These are phyloP conservation scores for Denticeps clupeoides DNA, from an alignment of 2,797 vertebrate species.

Conservation along the genomic window DNA sequence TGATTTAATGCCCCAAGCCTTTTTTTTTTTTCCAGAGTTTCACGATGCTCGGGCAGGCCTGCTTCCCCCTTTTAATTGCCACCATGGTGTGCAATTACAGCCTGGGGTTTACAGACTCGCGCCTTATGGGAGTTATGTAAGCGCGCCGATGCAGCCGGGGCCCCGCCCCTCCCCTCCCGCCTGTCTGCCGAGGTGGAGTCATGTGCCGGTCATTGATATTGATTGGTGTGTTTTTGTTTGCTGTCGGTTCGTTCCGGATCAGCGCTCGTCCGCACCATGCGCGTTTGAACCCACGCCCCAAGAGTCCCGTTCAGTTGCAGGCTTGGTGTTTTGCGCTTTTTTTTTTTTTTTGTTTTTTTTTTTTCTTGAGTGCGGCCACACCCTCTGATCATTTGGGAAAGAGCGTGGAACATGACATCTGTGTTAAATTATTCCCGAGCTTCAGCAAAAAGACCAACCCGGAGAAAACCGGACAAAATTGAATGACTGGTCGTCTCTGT, in stretches of 20 bases:
- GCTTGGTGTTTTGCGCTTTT: too few relatives aligned
- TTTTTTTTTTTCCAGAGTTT: conserved; percentile 30
- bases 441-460: conserved; percentile 18
- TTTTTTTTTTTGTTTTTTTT: neutral
- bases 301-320: too few relatives aligned
- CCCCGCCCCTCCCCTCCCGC: neutral
- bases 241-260: conserved; percentile 40
- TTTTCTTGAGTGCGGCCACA: neutral
- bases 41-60: conserved; percentile 19
- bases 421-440: conserved; percentile 29
- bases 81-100: conserved; percentile 39
- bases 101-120: conserved; percentile 42
- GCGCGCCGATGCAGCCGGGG: conserved; percentile 12
- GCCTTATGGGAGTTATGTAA: conserved; percentile 26
- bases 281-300: too few relatives aligned
- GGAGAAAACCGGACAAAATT: conserved; percentile 11
- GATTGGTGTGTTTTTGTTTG: conserved; percentile 44
- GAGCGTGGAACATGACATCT: conserved; percentile 28
- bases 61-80: conserved; percentile 37
- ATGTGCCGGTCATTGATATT: conserved; percentile 42
- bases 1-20: conserved; percentile 17
- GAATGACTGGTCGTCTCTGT: conserved; percentile 29
- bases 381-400: neutral
- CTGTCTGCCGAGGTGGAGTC: conserved; percentile 17
- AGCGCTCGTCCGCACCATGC: too few relatives aligned